phyloP scores from a whole-genome alignment of 2,797 vertebrate genomes.

The Steatocranus sp. region DNA sequence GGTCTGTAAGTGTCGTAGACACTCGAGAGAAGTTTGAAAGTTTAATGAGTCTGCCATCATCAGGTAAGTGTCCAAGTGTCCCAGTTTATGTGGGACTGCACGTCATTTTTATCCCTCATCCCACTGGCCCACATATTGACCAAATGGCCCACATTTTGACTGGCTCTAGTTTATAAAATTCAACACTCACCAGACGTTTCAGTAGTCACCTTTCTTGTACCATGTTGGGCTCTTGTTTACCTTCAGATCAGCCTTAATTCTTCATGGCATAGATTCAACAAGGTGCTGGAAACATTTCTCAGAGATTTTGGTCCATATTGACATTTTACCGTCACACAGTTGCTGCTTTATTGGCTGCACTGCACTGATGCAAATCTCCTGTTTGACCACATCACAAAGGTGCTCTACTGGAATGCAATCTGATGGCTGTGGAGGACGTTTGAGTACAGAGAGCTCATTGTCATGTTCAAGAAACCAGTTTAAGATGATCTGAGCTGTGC shows the following conservation, averaged over 20 bases:
- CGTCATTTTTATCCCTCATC: background rate
- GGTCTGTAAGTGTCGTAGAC: background rate
- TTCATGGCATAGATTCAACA: background rate
- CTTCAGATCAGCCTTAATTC: background rate
- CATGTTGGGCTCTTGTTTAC: background rate
- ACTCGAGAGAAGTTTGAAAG: background rate
- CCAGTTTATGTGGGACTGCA: background rate
- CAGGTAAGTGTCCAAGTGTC: background rate
- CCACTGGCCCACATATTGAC: background rate
- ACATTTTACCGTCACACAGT: rapidly evolving
- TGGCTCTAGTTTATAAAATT: background rate
- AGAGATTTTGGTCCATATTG: background rate
- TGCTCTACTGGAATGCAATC: background rate
- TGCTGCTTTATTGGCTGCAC: background rate
- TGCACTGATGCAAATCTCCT: background rate
- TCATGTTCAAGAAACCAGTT: background rate
- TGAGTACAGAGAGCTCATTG: background rate
- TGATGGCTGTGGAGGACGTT: background rate
- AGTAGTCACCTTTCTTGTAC: background rate
- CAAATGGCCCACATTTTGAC: background rate
- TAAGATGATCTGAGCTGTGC: background rate
- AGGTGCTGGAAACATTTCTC: background rate
- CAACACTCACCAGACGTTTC: background rate
- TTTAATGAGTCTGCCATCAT: background rate
- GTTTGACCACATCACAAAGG: background rate